A percentile compares a stretch with the other conserved stretches of the same genome.
Evolutionary conservation across 1,140 invertebrate genomes (phyloP).

Genomic region (Drosophila neocordata): DNA sequence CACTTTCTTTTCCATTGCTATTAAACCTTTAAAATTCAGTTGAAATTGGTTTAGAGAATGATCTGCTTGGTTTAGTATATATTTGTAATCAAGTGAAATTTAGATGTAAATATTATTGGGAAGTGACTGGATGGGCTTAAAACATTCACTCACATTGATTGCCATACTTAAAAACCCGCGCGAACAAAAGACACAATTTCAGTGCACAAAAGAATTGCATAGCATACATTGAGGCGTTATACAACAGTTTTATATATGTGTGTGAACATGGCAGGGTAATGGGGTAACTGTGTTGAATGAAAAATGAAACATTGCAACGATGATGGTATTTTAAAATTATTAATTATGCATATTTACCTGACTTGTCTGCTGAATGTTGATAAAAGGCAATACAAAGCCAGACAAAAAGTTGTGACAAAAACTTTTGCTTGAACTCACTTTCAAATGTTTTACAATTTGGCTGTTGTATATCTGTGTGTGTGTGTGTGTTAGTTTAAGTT

Average conservation of each 20-base stretch:
- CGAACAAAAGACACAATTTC: constrained; percentile 58
- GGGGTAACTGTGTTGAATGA: background rate
- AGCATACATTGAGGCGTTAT: background rate
- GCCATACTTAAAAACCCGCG: constrained; percentile 10
- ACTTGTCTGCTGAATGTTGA: constrained; percentile 27
- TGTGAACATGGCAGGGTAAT: no score
- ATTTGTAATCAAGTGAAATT: background rate
- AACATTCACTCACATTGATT: constrained; percentile 47
- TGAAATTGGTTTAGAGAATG: no score
- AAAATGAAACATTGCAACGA: constrained; percentile 26
- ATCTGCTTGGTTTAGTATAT: no score
- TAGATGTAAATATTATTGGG: background rate
- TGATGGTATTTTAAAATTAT: constrained; percentile 47
- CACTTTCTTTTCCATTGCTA: no score
- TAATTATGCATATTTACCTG: constrained; percentile 58
- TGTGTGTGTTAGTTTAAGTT: constrained; percentile 4
- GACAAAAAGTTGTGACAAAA: constrained; percentile 37
- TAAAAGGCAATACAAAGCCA: constrained; percentile 40
- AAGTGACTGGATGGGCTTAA: background rate
- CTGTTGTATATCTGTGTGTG: constrained; percentile 17
- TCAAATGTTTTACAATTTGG: constrained; percentile 26
- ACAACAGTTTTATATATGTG: background rate
- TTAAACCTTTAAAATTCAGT: no score
- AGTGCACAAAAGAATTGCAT: constrained; percentile 53
- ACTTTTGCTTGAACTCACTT: constrained; percentile 18